phyloP scores from a whole-genome alignment of 2,888 invertebrate species.

The Zelleria hepariella region DNA sequence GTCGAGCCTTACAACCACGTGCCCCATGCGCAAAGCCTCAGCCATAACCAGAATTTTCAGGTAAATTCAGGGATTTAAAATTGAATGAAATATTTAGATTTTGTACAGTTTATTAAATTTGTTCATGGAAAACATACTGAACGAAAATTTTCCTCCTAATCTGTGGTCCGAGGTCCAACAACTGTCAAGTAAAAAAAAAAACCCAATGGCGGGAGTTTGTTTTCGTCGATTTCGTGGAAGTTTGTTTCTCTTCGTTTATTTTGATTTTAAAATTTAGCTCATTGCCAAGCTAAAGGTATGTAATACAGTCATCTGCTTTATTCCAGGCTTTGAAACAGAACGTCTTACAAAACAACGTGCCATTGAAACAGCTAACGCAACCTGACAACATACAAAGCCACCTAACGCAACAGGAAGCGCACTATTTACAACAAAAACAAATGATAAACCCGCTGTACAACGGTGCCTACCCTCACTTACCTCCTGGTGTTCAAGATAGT shows the following conservation, averaged over 20 bases:
- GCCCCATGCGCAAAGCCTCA: slow-evolving; percentile 74
- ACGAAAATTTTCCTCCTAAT: neutral
- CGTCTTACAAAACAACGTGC: slow-evolving; percentile 65
- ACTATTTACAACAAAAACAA: slow-evolving; percentile 69
- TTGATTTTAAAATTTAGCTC: neutral
- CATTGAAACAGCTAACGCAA: slow-evolving; percentile 67
- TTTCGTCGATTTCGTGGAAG: neutral
- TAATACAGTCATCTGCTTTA: slow-evolving; percentile 2
- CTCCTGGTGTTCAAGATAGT: slow-evolving; percentile 40
- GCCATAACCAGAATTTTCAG: slow-evolving; percentile 59
- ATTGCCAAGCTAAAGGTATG: no score
- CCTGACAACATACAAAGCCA: slow-evolving; percentile 63
- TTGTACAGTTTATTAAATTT: no score
- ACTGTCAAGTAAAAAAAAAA: neutral
- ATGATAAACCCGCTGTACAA: slow-evolving; percentile 63
- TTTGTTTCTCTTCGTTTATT: neutral
- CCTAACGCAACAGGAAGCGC: slow-evolving; percentile 61
- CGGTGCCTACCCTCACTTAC: slow-evolving; percentile 49
- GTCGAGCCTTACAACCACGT: slow-evolving; percentile 91
- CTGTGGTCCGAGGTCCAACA: no score
- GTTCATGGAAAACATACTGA: neutral
- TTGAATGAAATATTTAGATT: no score
- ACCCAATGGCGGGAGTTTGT: neutral
- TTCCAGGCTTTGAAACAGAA: slow-evolving; percentile 64
- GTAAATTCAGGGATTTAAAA: slow-evolving; percentile 22